phyloP scores from a whole-genome alignment of 2,797 vertebrate genomes.

The Alauda arvensis region DNA sequence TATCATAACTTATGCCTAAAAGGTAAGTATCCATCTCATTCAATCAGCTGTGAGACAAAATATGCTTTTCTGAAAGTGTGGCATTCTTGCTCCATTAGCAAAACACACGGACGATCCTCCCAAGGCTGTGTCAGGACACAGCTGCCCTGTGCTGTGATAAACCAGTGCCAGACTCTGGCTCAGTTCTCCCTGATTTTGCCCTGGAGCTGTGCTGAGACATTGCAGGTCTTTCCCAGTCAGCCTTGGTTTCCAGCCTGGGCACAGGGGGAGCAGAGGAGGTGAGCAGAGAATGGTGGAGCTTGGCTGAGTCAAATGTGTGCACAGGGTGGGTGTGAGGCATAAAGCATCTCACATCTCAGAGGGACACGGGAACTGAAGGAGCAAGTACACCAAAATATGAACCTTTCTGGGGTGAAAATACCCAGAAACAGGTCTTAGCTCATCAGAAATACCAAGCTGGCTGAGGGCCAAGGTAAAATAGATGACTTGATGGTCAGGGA shows the following conservation, averaged over 20 bases:
- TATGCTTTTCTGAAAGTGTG: background rate
- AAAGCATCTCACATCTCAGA: background rate
- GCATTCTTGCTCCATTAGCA: background rate
- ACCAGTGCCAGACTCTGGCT: background rate
- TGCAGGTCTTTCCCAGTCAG: background rate
- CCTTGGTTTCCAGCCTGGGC: background rate
- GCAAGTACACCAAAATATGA: background rate
- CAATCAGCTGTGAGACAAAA: background rate
- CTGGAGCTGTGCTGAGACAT: background rate
- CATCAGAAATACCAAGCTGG: background rate
- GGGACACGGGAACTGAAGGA: background rate
- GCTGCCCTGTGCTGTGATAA: background rate
- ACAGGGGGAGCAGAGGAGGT: background rate
- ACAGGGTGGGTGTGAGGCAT: background rate
- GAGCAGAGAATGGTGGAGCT: background rate
- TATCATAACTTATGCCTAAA: background rate
- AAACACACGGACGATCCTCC: background rate
- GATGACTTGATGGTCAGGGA: background rate
- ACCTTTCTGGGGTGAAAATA: background rate
- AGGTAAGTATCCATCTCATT: background rate
- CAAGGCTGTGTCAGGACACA: background rate
- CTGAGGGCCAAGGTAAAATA: background rate
- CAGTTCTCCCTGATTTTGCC: background rate
- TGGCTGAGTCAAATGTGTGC: background rate
- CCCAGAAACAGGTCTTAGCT: background rate